Evolutionary conservation across 2,113 vertebrate species (phyloP).

Genomic region (Scytalopus superciliaris): DNA sequence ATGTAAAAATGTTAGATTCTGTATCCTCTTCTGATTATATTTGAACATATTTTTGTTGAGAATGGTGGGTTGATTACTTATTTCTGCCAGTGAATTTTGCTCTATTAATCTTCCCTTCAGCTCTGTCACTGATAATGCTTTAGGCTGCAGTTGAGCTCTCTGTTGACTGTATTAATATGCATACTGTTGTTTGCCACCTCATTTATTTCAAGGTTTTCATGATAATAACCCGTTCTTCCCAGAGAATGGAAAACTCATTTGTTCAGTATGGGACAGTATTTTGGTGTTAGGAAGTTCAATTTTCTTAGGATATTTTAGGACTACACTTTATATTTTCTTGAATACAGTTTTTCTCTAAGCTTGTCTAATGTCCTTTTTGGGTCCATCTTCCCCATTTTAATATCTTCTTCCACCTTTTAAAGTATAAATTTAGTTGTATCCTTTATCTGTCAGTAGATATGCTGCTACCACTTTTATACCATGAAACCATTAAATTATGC

Average conservation of each 20-base stretch:
- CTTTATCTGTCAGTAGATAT: neutral
- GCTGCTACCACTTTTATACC: neutral
- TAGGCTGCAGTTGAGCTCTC: neutral
- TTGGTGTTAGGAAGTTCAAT: neutral
- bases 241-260: neutral
- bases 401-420: neutral
- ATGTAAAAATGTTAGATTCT: neutral
- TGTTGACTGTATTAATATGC: neutral
- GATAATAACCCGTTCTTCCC: neutral
- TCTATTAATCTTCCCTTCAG: constrained; percentile 24
- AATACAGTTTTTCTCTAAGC: neutral
- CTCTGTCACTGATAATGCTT: neutral
- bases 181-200: neutral
- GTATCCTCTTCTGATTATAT: neutral
- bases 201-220: constrained; percentile 4
- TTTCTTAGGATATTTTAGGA: neutral
- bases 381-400: neutral
- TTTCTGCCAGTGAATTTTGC: neutral
- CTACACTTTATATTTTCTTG: neutral
- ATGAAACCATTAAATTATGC: neutral
- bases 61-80: neutral
- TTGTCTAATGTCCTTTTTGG: neutral
- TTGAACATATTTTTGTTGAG: neutral
- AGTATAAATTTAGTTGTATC: neutral
- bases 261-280: neutral